Conservation (phyloP, 1,140 invertebrate genomes). For the Mactra quadrangularis region DNA sequence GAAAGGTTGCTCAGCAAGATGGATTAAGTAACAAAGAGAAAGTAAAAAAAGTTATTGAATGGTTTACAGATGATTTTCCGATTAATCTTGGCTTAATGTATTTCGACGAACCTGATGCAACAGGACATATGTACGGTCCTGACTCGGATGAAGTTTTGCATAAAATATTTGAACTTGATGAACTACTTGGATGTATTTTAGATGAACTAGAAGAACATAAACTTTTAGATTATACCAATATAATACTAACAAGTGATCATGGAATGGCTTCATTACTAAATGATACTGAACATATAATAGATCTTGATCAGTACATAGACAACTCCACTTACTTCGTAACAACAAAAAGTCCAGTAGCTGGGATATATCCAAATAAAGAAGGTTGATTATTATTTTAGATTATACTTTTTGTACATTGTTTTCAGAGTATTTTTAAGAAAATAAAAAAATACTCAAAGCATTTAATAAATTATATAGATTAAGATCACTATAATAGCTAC, state of each 20-base stretch:
- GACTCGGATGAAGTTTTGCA: slow-evolving; percentile 76
- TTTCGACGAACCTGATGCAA: slow-evolving; percentile 89
- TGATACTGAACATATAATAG: slow-evolving; percentile 82
- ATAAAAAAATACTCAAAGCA: too few species aligned
- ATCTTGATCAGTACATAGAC: slow-evolving; percentile 86
- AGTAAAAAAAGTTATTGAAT: slow-evolving; percentile 87
- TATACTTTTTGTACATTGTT: not conserved
- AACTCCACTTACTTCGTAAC: slow-evolving; percentile 83
- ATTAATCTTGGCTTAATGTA: slow-evolving; percentile 88
- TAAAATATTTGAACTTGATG: slow-evolving; percentile 69
- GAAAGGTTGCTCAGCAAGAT: slow-evolving; percentile 56
- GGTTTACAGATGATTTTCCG: slow-evolving; percentile 86
- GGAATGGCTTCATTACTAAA: slow-evolving; percentile 87
- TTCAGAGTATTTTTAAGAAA: too few species aligned
- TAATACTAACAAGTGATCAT: slow-evolving; percentile 90
- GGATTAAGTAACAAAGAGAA: slow-evolving; percentile 76
- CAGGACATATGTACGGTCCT: slow-evolving; percentile 83
- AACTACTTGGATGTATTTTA: slow-evolving; percentile 77
- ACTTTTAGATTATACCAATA: slow-evolving; percentile 86
- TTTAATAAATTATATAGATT: too few species aligned
- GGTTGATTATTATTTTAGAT: slow-evolving; percentile 56
- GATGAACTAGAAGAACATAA: slow-evolving; percentile 71
- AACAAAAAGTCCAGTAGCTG: slow-evolving; percentile 65
- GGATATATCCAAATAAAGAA: slow-evolving; percentile 70
- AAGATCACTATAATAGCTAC: too few species aligned